Evolutionary conservation across 2,113 vertebrate species (phyloP).

Genomic region (Mustela nigripes): DNA sequence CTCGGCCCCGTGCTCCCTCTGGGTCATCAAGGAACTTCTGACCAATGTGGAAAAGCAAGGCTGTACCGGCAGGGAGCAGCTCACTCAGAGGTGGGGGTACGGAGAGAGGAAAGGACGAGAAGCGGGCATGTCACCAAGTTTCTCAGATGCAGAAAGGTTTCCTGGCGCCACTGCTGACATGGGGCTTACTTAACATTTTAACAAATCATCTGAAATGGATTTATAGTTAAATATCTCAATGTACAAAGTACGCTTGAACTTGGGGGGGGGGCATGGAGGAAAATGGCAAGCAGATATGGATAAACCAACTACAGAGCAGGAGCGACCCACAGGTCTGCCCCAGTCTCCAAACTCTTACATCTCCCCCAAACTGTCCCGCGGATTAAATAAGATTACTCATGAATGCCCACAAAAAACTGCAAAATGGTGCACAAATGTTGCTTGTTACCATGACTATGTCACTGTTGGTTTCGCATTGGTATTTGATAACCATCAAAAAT

Average conservation of each 20-base stretch:
- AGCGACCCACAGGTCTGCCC: neutral
- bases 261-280: neutral
- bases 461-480: neutral
- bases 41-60: neutral
- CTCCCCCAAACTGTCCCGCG: neutral
- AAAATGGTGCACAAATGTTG: neutral
- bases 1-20: neutral
- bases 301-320: neutral
- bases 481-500: constrained; percentile 13
- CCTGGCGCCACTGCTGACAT: neutral
- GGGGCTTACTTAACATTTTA: neutral
- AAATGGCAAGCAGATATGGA: constrained; percentile 49
- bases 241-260: neutral
- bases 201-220: constrained; percentile 1
- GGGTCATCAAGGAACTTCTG: neutral
- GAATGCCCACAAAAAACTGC: neutral
- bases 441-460: neutral
- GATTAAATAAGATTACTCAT: neutral
- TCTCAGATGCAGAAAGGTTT: constrained; percentile 5
- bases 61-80: neutral
- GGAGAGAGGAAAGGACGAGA: neutral
- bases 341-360: neutral
- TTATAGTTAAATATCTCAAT: neutral
- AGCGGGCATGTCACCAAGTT: neutral
- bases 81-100: accelerated